Conservation (phyloP, 2,888 invertebrate species). For the Synanthedon vespiformis region DNA sequence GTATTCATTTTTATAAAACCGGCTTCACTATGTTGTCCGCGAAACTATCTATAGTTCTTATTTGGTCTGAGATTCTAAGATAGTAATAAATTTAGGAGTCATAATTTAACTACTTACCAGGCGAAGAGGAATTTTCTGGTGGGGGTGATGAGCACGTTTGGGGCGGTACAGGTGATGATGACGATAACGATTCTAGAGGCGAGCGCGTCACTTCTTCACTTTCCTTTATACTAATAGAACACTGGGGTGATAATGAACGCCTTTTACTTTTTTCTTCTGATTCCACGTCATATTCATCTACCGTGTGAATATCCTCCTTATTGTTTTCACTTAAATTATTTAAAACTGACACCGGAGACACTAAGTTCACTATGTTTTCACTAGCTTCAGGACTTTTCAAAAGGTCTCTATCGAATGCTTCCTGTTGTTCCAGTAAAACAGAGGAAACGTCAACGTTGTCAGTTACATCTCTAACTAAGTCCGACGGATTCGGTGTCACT, state of each 20-base stretch:
- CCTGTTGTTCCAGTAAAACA: slow-evolving; percentile 23
- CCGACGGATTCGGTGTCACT: not conserved
- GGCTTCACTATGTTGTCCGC: too few species aligned
- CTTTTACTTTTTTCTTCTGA: slow-evolving; percentile 51
- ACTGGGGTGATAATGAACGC: slow-evolving; percentile 55
- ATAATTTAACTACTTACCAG: slow-evolving; percentile 31
- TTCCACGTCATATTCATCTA: slow-evolving; percentile 38
- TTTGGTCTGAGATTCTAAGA: not conserved
- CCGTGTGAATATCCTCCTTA: slow-evolving; percentile 35
- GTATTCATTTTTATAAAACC: too few species aligned
- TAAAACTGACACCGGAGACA: slow-evolving; percentile 22
- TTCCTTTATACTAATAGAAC: slow-evolving; percentile 30
- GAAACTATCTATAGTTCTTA: too few species aligned
- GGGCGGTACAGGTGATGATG: slow-evolving; percentile 49
- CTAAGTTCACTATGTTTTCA: slow-evolving; percentile 6
- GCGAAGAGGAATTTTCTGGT: slow-evolving; percentile 28
- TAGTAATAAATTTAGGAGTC: not conserved
- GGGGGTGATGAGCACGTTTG: slow-evolving; percentile 35
- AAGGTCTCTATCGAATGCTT: slow-evolving; percentile 16
- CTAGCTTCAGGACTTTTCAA: not conserved
- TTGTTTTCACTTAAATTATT: slow-evolving; percentile 16
- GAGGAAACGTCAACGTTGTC: not conserved
- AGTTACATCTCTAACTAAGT: not conserved
- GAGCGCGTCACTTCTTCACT: slow-evolving; percentile 33
- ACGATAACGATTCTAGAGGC: slow-evolving; percentile 40